Evolutionary conservation across 2,113 vertebrate species (phyloP).

Genomic region (Podarcis raffonei): DNA sequence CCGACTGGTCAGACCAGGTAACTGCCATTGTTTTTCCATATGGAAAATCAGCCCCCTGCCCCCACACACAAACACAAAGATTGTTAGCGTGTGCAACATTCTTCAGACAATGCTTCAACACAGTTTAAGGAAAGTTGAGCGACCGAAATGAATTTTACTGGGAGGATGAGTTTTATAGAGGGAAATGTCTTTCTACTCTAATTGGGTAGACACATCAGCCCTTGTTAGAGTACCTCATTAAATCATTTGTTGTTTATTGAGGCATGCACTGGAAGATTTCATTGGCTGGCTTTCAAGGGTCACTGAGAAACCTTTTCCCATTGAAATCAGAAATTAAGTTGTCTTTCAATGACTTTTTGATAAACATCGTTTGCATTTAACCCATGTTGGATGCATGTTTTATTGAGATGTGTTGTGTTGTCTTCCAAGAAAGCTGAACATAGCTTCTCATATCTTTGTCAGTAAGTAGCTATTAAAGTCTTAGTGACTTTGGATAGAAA

Average conservation of each 20-base stretch:
- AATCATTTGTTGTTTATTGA: constrained; percentile 67
- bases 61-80: fast-evolving
- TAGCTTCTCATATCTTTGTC: constrained; percentile 10
- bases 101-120: neutral
- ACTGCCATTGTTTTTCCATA: constrained; percentile 23
- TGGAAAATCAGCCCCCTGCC: constrained; percentile 20
- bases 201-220: constrained; percentile 63
- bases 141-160: constrained; percentile 40
- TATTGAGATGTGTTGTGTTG: constrained; percentile 34
- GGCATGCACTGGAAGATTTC: constrained; percentile 57
- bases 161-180: constrained; percentile 48
- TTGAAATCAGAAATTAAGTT: constrained; percentile 67
- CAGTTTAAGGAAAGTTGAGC: constrained; percentile 34
- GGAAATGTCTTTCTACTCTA: constrained; percentile 51
- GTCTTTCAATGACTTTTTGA: constrained; percentile 58
- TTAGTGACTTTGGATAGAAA: neutral
- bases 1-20: constrained; percentile 27
- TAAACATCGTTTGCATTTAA: constrained; percentile 50
- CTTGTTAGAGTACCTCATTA: constrained; percentile 64
- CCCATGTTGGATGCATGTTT: constrained; percentile 41
- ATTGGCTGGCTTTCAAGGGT: constrained; percentile 59
- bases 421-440: constrained; percentile 24
- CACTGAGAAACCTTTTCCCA: constrained; percentile 54
- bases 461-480: neutral
- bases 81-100: constrained; percentile 20